Evolutionary conservation across 2,113 vertebrate species (phyloP).

Genomic region (Furnarius figulus): DNA sequence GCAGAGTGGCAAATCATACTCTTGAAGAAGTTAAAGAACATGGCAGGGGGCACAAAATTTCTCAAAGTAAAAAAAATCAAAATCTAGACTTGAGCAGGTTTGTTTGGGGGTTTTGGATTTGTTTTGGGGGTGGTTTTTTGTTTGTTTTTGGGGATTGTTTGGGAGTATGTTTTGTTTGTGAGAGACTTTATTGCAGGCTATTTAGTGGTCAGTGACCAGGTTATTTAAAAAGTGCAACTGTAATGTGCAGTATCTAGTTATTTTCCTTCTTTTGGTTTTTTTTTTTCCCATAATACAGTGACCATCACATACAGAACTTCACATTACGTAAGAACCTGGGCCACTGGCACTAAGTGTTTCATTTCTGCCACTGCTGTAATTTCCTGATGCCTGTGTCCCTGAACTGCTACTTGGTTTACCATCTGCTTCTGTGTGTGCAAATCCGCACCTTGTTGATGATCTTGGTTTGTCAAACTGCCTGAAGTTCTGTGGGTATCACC

Average conservation of each 20-base stretch:
- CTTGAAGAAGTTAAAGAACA: background rate
- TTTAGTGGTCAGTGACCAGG: background rate
- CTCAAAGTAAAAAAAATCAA: background rate
- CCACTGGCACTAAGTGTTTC: background rate
- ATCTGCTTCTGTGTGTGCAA: background rate
- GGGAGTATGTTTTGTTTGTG: background rate
- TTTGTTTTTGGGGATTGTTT: background rate
- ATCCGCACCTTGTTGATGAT: background rate
- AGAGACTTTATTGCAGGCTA: background rate
- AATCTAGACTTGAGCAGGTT: background rate
- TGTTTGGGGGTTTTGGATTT: background rate
- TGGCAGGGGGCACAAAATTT: background rate
- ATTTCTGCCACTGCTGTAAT: background rate
- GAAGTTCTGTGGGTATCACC: background rate
- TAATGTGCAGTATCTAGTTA: background rate
- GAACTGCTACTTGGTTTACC: background rate
- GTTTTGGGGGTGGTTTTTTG: background rate
- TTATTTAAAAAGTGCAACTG: background rate
- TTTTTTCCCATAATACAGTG: background rate
- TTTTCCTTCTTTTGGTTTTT: background rate
- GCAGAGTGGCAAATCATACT: background rate
- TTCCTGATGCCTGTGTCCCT: background rate
- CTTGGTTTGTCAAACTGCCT: background rate
- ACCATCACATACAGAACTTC: background rate
- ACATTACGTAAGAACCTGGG: background rate